A percentile compares a stretch with the other conserved stretches of the same genome.
phyloP scores from a whole-genome alignment of 2,888 invertebrate species.

The Drosophila paramelanica region DNA sequence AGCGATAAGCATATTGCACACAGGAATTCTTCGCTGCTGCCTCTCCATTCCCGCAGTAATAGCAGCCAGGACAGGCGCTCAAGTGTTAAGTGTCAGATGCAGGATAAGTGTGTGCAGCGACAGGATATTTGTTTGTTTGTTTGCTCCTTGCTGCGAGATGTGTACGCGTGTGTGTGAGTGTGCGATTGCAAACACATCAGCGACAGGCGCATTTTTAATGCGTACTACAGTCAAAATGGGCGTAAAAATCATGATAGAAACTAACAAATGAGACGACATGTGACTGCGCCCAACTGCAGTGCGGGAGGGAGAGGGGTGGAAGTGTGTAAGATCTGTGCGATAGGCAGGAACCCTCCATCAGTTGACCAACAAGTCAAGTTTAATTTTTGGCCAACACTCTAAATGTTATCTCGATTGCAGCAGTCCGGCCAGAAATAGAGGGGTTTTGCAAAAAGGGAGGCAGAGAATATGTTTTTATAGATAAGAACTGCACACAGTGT shows the following conservation, averaged over 20 bases:
- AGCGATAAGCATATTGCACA: conserved; percentile 71
- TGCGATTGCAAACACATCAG: conserved; percentile 68
- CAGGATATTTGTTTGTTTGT: conserved; percentile 76
- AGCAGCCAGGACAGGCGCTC: conserved; percentile 52
- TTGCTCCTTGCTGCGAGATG: conserved; percentile 31
- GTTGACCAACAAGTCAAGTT: conserved; percentile 67
- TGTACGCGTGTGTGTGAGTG: conserved; percentile 8
- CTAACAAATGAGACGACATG: conserved; percentile 60
- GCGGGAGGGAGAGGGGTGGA: not conserved
- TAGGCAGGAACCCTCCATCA: conserved; percentile 35
- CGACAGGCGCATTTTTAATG: conserved; percentile 70
- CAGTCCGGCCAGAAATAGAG: conserved; percentile 3
- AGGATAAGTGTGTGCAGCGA: conserved; percentile 70
- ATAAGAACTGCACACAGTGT: conserved; percentile 8
- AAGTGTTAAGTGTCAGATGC: conserved; percentile 80
- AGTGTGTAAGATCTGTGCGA: conserved; percentile 17
- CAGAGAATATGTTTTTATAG: conserved; percentile 8
- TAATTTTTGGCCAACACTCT: conserved; percentile 57
- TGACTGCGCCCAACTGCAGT: conserved; percentile 14
- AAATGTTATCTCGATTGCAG: conserved; percentile 53
- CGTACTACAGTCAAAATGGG: conserved; percentile 68
- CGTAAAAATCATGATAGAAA: conserved; percentile 70
- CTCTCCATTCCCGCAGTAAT: conserved; percentile 27
- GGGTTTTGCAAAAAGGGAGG: not conserved
- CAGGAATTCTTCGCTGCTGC: not conserved